Evolutionary conservation across 1,140 invertebrate species (phyloP).

Genomic region (Monomorium pharaonis): DNA sequence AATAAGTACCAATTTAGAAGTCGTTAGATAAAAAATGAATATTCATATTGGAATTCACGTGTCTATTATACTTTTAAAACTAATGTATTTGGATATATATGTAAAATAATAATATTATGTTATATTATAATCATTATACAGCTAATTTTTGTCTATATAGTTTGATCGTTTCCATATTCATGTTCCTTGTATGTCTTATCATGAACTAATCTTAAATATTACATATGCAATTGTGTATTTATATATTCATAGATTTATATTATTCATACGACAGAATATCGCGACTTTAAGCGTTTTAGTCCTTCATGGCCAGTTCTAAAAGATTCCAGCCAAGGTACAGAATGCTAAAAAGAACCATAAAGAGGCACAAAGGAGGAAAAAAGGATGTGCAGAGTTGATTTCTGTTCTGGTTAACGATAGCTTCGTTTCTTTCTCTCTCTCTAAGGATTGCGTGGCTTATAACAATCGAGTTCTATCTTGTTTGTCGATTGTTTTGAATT

Average conservation of each 20-base stretch:
- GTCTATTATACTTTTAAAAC: not conserved
- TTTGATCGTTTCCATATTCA: no score
- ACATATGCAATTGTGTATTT: no score
- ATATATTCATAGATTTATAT: no score
- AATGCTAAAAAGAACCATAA: not conserved
- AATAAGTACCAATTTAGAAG: not conserved
- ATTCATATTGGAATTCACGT: not conserved
- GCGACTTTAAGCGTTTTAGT: not conserved
- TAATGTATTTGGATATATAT: not conserved
- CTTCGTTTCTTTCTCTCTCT: not conserved
- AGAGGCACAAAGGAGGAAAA: not conserved
- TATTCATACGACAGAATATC: not conserved
- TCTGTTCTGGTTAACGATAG: not conserved
- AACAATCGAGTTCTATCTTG: not conserved
- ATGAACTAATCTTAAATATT: no score
- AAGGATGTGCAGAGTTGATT: not conserved
- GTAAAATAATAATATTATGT: no score
- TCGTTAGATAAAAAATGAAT: not conserved
- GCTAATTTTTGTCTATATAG: no score
- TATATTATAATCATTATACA: no score
- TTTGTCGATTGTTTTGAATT: not conserved
- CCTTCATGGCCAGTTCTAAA: not conserved
- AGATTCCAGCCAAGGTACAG: not conserved
- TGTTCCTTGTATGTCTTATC: no score
- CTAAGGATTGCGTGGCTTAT: not conserved